Evolutionary conservation across 2,888 invertebrate species (phyloP), one percentile per base, ranked within the genome.

Genomic region (Drosophila silvestris): DNA sequence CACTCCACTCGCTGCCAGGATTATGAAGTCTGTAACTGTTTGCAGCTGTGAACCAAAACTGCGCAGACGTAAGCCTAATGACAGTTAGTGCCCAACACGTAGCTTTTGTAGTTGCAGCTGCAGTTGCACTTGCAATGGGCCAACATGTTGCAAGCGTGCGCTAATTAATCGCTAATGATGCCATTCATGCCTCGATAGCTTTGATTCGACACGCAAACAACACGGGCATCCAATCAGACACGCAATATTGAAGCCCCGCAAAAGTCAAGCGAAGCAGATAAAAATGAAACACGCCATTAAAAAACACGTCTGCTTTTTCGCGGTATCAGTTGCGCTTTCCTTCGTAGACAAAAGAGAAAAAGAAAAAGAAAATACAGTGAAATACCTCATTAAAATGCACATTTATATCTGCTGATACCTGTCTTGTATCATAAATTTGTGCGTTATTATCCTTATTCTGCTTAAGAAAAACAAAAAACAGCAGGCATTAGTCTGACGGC

Each of bases 91-190:
- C 2, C 35, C 37, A 32, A 19, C 51, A 33, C 16, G 14, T 41
- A 16, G 26, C 54, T 41, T 4, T 32, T 39, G 37, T 52, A 26
- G 26, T 26, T 37, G 12, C 30, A 53, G 58, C 26, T n/a, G 53
- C 22, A 35, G 35, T 41, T 59, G 51, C 22, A 14, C 12, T 22
- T 50, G 50, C 30, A 26, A 57, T 33, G 32, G 51, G 53, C 33
- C 75, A 64, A 67, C 79, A 72, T 63, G 75, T 69, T 80, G 65
- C 54, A 59, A 32, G 52, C 41, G 67, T 64, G 61, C 68, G 54
- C 82, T 86, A 86, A 90, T 86, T 86, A 90, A 76, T 78, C 66
- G 89, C 75, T 83, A 88, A 85, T 88, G 89, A 77, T 88, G 86
- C 77, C 77, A 74, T 89, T 89, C 89, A 74, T 90, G 89, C 77